Percentiles rank a stretch among this genome's conserved stretches.
phyloP scores from a whole-genome alignment of 2,113 vertebrate genomes.

The Ceyx cyanopectus region DNA sequence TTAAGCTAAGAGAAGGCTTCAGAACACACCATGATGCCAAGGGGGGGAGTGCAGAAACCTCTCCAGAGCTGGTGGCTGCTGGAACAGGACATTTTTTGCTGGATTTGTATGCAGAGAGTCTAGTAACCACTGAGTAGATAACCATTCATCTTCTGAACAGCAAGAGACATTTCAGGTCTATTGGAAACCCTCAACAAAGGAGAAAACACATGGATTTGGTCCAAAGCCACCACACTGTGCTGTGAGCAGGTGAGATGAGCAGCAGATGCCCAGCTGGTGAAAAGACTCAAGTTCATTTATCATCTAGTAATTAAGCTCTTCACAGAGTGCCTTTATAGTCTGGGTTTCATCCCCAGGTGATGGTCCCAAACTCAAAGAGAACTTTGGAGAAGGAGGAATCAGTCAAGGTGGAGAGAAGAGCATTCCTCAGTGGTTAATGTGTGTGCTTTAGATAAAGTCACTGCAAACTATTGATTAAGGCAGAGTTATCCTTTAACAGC shows the following conservation, averaged over 20 bases:
- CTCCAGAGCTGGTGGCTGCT: background rate
- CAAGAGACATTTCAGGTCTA: background rate
- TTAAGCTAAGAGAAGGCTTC: background rate
- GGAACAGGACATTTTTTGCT: background rate
- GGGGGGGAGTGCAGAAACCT: background rate
- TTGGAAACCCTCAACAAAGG: background rate
- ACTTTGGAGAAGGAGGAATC: background rate
- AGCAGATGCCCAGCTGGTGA: background rate
- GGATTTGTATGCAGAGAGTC: background rate
- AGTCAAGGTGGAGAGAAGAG: background rate
- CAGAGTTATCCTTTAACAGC: slow-evolving; percentile 25
- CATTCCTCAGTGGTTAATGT: background rate
- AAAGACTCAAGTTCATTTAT: background rate
- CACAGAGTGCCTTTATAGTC: background rate
- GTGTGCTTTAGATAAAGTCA: slow-evolving; percentile 9
- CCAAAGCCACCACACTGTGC: background rate
- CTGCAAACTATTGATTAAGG: slow-evolving; percentile 3
- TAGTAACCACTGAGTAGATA: background rate
- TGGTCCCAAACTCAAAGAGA: background rate
- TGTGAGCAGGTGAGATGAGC: background rate
- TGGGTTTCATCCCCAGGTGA: background rate
- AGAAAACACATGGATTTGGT: background rate
- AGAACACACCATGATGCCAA: background rate
- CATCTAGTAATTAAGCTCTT: background rate
- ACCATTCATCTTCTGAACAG: background rate